phyloP scores from a whole-genome alignment of 2,797 vertebrate genomes.

The Distichodus sexfasciatus region DNA sequence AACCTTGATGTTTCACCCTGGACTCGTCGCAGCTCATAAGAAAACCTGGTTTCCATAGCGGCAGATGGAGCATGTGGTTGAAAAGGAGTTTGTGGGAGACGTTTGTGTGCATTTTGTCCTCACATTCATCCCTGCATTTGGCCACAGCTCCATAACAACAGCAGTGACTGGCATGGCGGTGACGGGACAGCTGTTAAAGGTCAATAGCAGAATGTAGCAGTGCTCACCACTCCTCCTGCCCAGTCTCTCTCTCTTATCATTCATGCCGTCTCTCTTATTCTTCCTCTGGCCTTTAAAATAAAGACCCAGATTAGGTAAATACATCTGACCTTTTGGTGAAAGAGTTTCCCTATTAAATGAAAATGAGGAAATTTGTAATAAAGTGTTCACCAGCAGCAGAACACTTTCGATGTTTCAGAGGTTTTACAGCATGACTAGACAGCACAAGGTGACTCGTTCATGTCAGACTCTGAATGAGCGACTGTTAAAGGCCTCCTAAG shows the following conservation, averaged over 20 bases:
- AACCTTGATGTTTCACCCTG: too few relatives aligned
- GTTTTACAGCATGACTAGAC: not conserved
- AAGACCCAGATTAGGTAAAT: too few relatives aligned
- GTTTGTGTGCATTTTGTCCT: slow-evolving; percentile 42
- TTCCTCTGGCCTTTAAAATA: too few relatives aligned
- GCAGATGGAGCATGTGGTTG: slow-evolving; percentile 38
- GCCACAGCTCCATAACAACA: slow-evolving; percentile 48
- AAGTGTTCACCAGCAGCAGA: too few relatives aligned
- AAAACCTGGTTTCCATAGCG: slow-evolving; percentile 18
- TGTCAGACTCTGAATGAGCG: slow-evolving; percentile 9
- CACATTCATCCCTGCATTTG: slow-evolving; percentile 24
- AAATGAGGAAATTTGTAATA: too few relatives aligned
- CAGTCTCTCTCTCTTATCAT: slow-evolving; percentile 8
- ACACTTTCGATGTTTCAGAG: too few relatives aligned
- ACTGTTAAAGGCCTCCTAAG: not conserved
- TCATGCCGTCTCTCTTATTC: not conserved
- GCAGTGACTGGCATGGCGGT: slow-evolving; percentile 32
- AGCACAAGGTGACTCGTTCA: slow-evolving; percentile 41
- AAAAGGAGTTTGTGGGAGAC: slow-evolving; percentile 10
- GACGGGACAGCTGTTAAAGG: slow-evolving; percentile 28
- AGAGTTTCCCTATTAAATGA: too few relatives aligned
- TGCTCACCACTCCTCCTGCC: slow-evolving; percentile 1
- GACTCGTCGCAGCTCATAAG: not conserved
- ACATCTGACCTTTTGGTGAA: too few relatives aligned
- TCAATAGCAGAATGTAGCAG: slow-evolving; percentile 22